Evolutionary conservation across 2,113 vertebrate species (phyloP).

Genomic region (Garra rufa): DNA sequence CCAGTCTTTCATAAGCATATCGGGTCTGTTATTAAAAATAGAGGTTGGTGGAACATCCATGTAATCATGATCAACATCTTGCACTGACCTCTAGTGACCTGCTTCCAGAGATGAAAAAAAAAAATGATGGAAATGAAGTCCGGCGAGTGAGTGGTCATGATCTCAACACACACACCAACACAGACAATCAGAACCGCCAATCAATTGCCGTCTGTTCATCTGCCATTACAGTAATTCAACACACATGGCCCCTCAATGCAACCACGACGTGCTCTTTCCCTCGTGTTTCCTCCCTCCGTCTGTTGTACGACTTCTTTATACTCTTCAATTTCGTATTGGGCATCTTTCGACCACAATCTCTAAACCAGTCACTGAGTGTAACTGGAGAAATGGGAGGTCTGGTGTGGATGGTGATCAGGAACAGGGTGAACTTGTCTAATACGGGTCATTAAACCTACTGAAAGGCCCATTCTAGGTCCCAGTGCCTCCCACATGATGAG

Average conservation of each 20-base stretch:
- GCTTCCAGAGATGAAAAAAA: not conserved
- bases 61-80: conserved; percentile 17
- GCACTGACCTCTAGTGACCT: not conserved
- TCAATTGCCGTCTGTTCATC: conserved; percentile 28
- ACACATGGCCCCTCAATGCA: conserved; percentile 37
- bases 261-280: conserved; percentile 3
- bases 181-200: conserved; percentile 5
- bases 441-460: conserved; percentile 2
- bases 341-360: not conserved
- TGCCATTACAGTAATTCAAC: conserved; percentile 32
- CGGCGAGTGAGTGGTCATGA: not conserved
- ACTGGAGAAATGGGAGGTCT: conserved; percentile 12
- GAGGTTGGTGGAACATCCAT: conserved; percentile 1
- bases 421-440: conserved; percentile 16
- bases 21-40: conserved; percentile 46
- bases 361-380: not conserved
- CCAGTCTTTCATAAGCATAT: conserved; percentile 39
- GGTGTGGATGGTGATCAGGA: not conserved
- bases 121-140: not conserved
- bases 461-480: not conserved
- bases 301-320: not conserved
- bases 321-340: not conserved
- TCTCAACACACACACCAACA: not conserved
- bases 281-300: not conserved
- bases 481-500: not conserved